These are phyloP conservation scores for Bungarus multicinctus DNA, from an alignment of 2,113 vertebrate species.

Conservation along the genomic window DNA sequence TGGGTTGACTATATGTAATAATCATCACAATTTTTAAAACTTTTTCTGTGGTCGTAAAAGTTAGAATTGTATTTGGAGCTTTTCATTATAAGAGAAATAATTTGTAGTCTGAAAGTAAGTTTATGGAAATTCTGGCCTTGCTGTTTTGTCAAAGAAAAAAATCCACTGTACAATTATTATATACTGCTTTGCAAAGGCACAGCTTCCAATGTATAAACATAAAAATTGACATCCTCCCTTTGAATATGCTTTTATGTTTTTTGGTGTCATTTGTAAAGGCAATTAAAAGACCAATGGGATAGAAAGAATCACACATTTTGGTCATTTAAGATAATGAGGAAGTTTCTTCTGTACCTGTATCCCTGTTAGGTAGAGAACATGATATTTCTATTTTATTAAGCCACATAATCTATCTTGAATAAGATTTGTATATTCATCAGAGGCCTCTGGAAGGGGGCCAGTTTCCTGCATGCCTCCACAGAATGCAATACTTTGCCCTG, in stretches of 20 bases:
- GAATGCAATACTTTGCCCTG: slow-evolving; percentile 63
- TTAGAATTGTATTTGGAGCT: background rate
- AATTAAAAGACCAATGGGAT: slow-evolving; percentile 4
- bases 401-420: slow-evolving; percentile 34
- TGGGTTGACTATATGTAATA: background rate
- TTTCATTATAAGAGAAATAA: background rate
- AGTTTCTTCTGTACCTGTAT: slow-evolving; percentile 1
- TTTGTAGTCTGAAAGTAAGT: background rate
- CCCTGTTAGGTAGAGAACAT: background rate
- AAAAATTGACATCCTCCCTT: slow-evolving; percentile 29
- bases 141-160: background rate
- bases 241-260: slow-evolving; percentile 15
- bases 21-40: background rate
- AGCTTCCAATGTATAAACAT: background rate
- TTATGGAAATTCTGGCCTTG: background rate
- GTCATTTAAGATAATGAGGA: slow-evolving; percentile 22
- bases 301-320: background rate
- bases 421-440: slow-evolving; percentile 22
- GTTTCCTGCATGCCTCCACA: slow-evolving; percentile 76
- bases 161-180: background rate
- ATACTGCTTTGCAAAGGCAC: background rate
- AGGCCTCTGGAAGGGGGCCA: slow-evolving; percentile 68
- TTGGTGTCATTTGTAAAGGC: slow-evolving; percentile 11
- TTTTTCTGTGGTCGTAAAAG: background rate
- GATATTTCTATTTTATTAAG: slow-evolving; percentile 28